Conservation (phyloP, 2,797 vertebrate species). For the Chanos chanos region DNA sequence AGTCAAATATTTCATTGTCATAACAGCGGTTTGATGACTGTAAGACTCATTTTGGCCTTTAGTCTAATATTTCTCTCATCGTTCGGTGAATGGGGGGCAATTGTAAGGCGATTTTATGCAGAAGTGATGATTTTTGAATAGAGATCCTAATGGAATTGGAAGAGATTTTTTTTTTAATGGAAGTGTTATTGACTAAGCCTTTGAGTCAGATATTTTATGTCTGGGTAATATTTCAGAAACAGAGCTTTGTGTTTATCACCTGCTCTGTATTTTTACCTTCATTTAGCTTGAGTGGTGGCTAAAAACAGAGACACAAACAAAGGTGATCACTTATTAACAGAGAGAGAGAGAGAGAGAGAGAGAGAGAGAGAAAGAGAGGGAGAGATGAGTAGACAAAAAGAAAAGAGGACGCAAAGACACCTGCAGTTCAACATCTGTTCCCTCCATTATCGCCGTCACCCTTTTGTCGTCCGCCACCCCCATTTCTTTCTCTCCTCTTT, state of each 20-base stretch:
- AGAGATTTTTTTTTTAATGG: too few species aligned
- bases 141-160: too few species aligned
- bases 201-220: too few species aligned
- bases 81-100: too few species aligned
- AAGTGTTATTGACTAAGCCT: too few species aligned
- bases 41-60: too few species aligned
- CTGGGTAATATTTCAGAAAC: too few species aligned
- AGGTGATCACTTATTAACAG: conserved; percentile 15
- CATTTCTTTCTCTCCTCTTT: background rate
- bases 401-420: conserved; percentile 64
- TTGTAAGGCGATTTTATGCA: too few species aligned
- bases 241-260: conserved; percentile 45
- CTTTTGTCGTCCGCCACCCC: conserved; percentile 18
- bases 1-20: too few species aligned
- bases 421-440: conserved; percentile 74
- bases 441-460: conserved; percentile 68
- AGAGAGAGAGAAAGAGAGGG: conserved; percentile 56
- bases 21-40: too few species aligned
- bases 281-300: conserved; percentile 55
- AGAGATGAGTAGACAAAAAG: conserved; percentile 49
- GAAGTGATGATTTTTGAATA: too few species aligned
- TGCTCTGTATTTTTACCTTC: conserved; percentile 64
- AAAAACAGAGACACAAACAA: conserved; percentile 53
- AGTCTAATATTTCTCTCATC: too few species aligned
- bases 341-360: conserved; percentile 55